Percentiles rank a stretch among this genome's conserved stretches.
Conservation (phyloP, 2,113 vertebrate species). For the Hirundichthys speculiger region DNA sequence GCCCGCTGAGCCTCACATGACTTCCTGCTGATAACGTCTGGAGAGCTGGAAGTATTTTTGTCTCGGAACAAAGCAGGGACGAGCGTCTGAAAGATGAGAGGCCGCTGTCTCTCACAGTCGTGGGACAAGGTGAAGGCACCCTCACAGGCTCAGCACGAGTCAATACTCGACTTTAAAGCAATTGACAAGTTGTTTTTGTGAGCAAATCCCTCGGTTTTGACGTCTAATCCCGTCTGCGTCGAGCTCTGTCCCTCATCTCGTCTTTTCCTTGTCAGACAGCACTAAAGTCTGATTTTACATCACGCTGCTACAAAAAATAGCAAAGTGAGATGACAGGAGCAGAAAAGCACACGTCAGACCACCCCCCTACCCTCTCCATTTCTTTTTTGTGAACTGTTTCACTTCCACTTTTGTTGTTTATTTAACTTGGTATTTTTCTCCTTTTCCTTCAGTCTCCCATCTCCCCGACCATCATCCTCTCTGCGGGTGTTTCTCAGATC, state of each 20-base stretch:
- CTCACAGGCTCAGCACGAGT: conserved; percentile 55
- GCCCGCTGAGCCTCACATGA: conserved; percentile 15
- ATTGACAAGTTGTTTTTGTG: conserved; percentile 68
- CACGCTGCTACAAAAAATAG: conserved; percentile 43
- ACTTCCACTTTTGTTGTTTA: conserved; percentile 25
- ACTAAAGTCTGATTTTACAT: conserved; percentile 53
- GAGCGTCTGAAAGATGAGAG: conserved; percentile 46
- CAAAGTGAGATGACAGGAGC: conserved; percentile 12
- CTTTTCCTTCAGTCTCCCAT: conserved; percentile 23
- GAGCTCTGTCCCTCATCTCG: conserved; percentile 53
- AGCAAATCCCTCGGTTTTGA: conserved; percentile 66
- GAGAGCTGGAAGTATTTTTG: conserved; percentile 52
- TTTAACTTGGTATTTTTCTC: conserved; percentile 36
- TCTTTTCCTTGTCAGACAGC: conserved; percentile 58
- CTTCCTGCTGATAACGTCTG: conserved; percentile 25
- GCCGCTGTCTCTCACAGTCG: conserved; percentile 46
- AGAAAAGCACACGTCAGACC: conserved; percentile 35
- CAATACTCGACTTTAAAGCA: conserved; percentile 66
- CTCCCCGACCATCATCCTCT: conserved; percentile 16
- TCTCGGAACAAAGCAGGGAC: conserved; percentile 43
- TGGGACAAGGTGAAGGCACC: conserved; percentile 47
- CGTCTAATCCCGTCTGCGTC: conserved; percentile 62
- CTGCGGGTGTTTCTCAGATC: conserved; percentile 17
- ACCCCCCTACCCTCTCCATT: conserved; percentile 32
- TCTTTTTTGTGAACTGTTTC: conserved; percentile 45